Base-by-base conservation (phyloP, 2,888 invertebrate genomes). In the Mactromeris polynyma region DNA sequence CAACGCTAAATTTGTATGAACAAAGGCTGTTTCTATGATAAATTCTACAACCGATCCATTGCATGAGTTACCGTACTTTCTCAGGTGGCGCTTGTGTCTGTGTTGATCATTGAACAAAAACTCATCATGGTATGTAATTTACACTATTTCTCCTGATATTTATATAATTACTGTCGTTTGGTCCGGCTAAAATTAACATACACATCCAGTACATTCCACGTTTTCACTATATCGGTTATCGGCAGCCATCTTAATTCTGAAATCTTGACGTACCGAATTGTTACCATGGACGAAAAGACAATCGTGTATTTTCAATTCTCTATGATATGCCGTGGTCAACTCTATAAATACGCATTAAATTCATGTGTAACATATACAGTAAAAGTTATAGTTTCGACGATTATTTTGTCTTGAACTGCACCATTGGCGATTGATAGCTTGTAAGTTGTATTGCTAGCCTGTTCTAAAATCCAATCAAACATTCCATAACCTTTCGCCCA, bases 71-170 rank as follows among this genome's bases (percentile, higher is more conserved):
- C 73, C 0, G 73, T 36, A 19, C 73, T 80, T 42, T 31, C 11
- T 17, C 42, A 42, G 80, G 51, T 80, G 42, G 42, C 51, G 80
- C 42, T 80, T 40, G 80, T 80, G 80, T 80, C 51, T 51, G 46
- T 80, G 51, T 46, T 46, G 51, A 51, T 46, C 73, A 73, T 73
- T 73, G 73, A 73, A 79, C 83, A 89, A 81, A 86, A 78, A 84
- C 79, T 85, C 81, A 77, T 84, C 89, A 89, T 87, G 88, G 88
- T 88, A 87, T 79, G 87, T 42, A 64, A 78, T 36, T 73, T 33
- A 73, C 17, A 33, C 73, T 33, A 73, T 36, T 73, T 73, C 73
- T 73, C 73, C 11, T 73, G 19, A 11, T 33, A 73, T 73, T 64
- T 26, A 64, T 64, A 64, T 26, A n/a, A n/a, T 6, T n/a, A 26